These are phyloP conservation scores for Cololabis saira DNA, from an alignment of 2,113 vertebrate species.

Conservation along the genomic window DNA sequence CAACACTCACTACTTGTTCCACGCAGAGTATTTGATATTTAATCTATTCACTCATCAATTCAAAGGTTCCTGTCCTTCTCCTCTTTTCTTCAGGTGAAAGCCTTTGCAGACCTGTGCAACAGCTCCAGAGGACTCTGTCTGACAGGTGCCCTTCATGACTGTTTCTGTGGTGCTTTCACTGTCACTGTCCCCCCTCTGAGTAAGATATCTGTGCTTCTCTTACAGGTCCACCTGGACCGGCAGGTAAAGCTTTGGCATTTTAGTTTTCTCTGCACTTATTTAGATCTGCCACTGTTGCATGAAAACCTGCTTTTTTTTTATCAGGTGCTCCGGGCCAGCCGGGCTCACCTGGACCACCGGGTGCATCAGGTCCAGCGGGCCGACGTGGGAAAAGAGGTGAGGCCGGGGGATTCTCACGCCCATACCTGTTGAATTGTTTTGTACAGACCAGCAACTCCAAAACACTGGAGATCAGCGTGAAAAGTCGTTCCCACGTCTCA, in stretches of 20 bases:
- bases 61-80: background rate
- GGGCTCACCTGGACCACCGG: constrained; percentile 54
- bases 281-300: background rate
- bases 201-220: constrained; percentile 6
- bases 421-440: background rate
- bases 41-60: too few relatives aligned
- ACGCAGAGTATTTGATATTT: too few relatives aligned
- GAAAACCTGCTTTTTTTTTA: background rate
- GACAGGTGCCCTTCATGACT: constrained; percentile 80
- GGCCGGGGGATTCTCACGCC: constrained; percentile 1
- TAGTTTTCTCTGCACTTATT: background rate
- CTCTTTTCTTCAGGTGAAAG: constrained; percentile 79
- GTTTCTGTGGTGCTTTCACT: background rate
- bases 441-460: background rate
- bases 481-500: constrained; percentile 22
- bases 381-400: constrained; percentile 69
- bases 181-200: background rate
- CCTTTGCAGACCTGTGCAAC: constrained; percentile 88
- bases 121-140: constrained; percentile 87
- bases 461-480: background rate
- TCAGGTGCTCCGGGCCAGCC: constrained; percentile 55
- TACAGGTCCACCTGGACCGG: constrained; percentile 87
- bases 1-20: too few relatives aligned
- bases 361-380: constrained; percentile 69
- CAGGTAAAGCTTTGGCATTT: constrained; percentile 79